Evolutionary conservation across 2,797 vertebrate genomes (phyloP), one percentile per base, ranked within the genome.

Genomic region (Monodelphis domestica): DNA sequence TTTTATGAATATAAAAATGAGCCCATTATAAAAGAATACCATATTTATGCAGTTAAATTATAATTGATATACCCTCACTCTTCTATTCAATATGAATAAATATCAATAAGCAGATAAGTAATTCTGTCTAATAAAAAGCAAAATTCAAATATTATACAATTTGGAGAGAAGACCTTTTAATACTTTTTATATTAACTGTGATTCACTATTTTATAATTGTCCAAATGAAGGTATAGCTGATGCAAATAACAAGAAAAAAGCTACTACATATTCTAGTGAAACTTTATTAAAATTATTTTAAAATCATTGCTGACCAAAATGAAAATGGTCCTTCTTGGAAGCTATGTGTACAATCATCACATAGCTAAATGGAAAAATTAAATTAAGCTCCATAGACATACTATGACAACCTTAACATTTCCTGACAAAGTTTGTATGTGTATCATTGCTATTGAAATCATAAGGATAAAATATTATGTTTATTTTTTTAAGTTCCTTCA

Each of bases 201-300:
- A 92, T 93, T 93, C 11, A 94, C 54, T 54, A 92, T 88, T 87
- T 89, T 24, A 70, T 91, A 88, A 29, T 84, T 33, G 89, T 59
- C 56, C 55, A 89, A 88, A 50, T 52, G 94, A 95, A 87, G 17
- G 24, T 1, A 90, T 78, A 78, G 17, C 21, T 70, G 5, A 95
- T 56, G 94, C 24, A 90, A 1, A 59, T 93, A 38, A 89, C 56
- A 4, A 91, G 57, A 91, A 91, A 92, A 78, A 12, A 17, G 50
- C 87, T 14, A 92, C 50, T 92, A 0, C 21, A 54, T 56, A 29
- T 33, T 88, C 88, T 88, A 91, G 52, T 78, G 95, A 92, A 4
- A 1, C 14, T 6, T 84, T 28, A 92, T 59, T 87, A 91, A 54
- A 89, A 56, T 89, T 12, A 92, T 45, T 93, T 30, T 93, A 12